These are phyloP conservation scores for Xanthostigma xanthostigma DNA, from an alignment of 2,888 invertebrate genomes.

Conservation along the genomic window DNA sequence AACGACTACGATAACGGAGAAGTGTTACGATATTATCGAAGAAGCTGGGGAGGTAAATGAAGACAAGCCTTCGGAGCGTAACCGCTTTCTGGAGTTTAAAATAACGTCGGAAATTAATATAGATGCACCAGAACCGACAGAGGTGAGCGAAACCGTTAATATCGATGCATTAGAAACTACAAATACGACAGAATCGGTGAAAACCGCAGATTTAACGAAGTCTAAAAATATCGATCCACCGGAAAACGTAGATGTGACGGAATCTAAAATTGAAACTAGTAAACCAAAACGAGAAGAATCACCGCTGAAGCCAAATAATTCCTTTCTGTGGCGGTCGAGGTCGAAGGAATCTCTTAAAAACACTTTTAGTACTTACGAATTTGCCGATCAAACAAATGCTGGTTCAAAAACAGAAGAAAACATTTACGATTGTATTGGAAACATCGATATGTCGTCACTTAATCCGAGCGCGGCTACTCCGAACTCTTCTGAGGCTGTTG, in stretches of 20 bases:
- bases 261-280: background rate
- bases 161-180: background rate
- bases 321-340: slow-evolving; percentile 46
- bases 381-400: background rate
- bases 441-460: background rate
- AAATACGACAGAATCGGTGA: background rate
- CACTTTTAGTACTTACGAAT: background rate
- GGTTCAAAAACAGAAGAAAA: slow-evolving; percentile 2
- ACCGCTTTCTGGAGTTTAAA: no score
- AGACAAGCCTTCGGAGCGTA: no score
- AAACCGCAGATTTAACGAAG: background rate
- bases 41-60: no score
- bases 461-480: background rate
- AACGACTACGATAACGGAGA: no score
- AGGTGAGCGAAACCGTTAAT: no score
- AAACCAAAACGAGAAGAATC: background rate
- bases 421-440: background rate
- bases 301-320: slow-evolving; percentile 41
- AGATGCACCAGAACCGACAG: no score
- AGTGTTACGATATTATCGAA: no score
- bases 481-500: background rate
- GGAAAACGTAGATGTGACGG: background rate
- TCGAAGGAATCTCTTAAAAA: slow-evolving; percentile 15
- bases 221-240: background rate
- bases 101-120: no score